These are phyloP conservation scores for Platycercus adscitus DNA, from an alignment of 2,113 vertebrate genomes.

Conservation along the genomic window DNA sequence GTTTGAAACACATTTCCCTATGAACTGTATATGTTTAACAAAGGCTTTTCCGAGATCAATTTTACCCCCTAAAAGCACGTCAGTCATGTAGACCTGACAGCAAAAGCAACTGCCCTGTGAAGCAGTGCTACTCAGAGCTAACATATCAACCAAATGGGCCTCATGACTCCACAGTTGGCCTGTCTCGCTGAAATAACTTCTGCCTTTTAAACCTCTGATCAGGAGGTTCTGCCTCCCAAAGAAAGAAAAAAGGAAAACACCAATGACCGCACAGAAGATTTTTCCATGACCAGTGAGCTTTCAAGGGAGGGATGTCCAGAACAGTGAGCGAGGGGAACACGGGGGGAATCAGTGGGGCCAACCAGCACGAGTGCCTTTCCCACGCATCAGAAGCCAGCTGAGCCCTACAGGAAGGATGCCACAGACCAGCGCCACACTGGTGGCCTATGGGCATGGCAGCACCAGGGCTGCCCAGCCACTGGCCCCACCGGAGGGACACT, in stretches of 20 bases:
- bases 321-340: not conserved
- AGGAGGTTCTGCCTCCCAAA: fast-evolving
- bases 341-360: not conserved
- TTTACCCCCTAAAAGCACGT: not conserved
- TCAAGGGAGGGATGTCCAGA: not conserved
- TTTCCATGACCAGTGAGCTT: not conserved
- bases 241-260: no score
- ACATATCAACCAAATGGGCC: not conserved
- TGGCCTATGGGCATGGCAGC: fast-evolving
- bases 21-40: not conserved
- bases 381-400: not conserved
- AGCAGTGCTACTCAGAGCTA: not conserved
- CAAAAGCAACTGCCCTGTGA: not conserved
- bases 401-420: not conserved
- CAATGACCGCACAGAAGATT: not conserved
- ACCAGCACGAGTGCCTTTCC: fast-evolving
- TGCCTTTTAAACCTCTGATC: not conserved
- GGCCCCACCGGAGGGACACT: fast-evolving
- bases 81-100: not conserved
- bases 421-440: fast-evolving
- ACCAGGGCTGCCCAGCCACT: not conserved
- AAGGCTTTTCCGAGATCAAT: not conserved
- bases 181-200: not conserved
- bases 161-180: not conserved
- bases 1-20: not conserved